Percentiles rank a stretch among this genome's conserved stretches.
Evolutionary conservation across 2,888 invertebrate genomes (phyloP).

Genomic region (Lucinisca nassula): DNA sequence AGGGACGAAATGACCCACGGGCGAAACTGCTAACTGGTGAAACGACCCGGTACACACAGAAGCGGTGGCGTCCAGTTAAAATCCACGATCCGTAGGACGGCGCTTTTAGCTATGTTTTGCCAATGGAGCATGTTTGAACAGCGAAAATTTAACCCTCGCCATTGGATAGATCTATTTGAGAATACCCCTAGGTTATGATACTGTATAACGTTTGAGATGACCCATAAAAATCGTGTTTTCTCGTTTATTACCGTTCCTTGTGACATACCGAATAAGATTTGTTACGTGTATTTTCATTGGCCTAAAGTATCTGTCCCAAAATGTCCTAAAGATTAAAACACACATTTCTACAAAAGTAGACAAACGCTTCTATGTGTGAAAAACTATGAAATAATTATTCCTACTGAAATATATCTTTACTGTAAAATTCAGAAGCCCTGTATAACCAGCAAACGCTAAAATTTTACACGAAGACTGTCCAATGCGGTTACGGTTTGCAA

Average conservation of each 20-base stretch:
- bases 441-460: constrained; percentile 17
- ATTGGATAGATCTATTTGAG: not conserved
- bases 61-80: no score
- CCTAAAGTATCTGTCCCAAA: constrained; percentile 46
- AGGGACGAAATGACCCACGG: no score
- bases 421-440: not conserved
- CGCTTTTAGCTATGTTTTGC: no score
- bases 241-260: constrained; percentile 34
- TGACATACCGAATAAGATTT: constrained; percentile 27
- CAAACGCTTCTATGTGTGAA: constrained; percentile 14
- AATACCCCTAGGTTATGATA: not conserved
- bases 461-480: constrained; percentile 53
- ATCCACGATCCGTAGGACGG: no score
- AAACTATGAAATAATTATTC: not conserved
- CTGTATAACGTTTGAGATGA: not conserved
- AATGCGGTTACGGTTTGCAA: constrained; percentile 69
- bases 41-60: no score
- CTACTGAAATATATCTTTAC: not conserved
- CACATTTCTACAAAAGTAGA: constrained; percentile 21
- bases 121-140: no score
- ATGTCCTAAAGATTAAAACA: constrained; percentile 50
- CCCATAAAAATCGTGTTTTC: constrained; percentile 15
- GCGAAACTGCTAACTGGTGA: no score
- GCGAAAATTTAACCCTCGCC: no score
- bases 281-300: constrained; percentile 63